Percentiles rank a stretch among this genome's conserved stretches.
Conservation (phyloP, 2,797 vertebrate species). For the Ptychobarbus kaznakovi region DNA sequence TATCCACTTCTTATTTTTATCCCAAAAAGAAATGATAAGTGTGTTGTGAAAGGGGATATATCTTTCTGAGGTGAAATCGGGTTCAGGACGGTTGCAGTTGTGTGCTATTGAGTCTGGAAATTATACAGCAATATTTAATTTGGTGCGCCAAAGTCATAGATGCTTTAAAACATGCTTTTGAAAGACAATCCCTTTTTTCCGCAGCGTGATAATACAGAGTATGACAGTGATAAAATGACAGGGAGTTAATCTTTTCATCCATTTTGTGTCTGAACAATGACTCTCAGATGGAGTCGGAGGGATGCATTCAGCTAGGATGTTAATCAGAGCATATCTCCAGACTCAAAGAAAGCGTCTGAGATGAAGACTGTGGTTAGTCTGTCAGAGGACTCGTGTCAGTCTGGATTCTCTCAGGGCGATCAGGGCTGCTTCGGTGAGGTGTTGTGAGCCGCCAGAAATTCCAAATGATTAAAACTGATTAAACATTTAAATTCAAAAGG, state of each 20-base stretch:
- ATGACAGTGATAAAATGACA: conserved; percentile 13
- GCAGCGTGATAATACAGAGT: neutral
- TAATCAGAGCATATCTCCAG: conserved; percentile 18
- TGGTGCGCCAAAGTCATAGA: neutral
- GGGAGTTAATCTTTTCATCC: conserved; percentile 28
- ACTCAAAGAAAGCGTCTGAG: conserved; percentile 13
- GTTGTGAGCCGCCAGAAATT: neutral
- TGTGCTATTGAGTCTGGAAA: neutral
- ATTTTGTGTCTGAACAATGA: conserved; percentile 41
- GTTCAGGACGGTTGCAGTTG: neutral
- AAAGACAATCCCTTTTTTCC: neutral
- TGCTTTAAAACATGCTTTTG: conserved; percentile 18
- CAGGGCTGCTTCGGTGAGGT: neutral
- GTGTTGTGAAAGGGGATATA: too few species aligned
- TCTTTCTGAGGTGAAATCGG: too few species aligned
- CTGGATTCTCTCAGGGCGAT: conserved; percentile 1
- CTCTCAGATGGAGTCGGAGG: conserved; percentile 15
- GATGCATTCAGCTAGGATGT: conserved; percentile 21
- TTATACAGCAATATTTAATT: neutral
- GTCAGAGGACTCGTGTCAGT: conserved; percentile 14
- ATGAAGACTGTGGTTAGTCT: conserved; percentile 36
- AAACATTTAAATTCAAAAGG: neutral
- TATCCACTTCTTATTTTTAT: neutral
- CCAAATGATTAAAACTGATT: neutral
- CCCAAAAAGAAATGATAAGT: neutral